A percentile compares a stretch with the other conserved stretches of the same genome.
Evolutionary conservation across 2,888 invertebrate species (phyloP).

Genomic region (Agelastica alni): DNA sequence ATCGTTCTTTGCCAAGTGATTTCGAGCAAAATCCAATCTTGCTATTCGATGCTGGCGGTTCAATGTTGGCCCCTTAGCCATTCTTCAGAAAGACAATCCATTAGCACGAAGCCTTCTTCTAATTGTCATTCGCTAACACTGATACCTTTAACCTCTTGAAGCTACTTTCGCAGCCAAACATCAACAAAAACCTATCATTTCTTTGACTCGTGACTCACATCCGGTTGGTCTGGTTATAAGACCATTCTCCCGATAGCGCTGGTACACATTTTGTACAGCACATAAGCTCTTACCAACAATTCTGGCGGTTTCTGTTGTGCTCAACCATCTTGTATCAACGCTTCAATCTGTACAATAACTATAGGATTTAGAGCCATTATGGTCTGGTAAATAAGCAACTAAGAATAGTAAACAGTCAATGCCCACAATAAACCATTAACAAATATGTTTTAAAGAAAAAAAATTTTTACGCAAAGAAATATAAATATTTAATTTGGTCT

Average conservation of each 20-base stretch:
- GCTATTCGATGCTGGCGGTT: slow-evolving; percentile 3
- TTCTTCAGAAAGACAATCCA: slow-evolving; percentile 30
- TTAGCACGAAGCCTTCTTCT: slow-evolving; percentile 29
- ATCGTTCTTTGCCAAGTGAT: too few species aligned
- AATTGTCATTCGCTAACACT: slow-evolving; percentile 33
- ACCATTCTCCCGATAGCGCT: slow-evolving; percentile 1
- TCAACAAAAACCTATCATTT: neutral
- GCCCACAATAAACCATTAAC: too few species aligned
- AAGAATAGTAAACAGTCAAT: too few species aligned
- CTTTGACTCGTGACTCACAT: neutral
- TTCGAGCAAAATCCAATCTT: too few species aligned
- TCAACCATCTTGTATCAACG: neutral
- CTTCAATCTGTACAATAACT: neutral
- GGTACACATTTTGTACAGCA: slow-evolving; percentile 8
- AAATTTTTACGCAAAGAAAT: too few species aligned
- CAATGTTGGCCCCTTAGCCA: slow-evolving; percentile 28
- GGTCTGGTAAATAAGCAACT: too few species aligned
- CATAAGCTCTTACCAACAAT: slow-evolving; percentile 8
- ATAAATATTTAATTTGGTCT: too few species aligned
- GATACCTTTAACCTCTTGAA: slow-evolving; percentile 26
- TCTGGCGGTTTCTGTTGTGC: slow-evolving; percentile 1
- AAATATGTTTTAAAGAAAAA: too few species aligned
- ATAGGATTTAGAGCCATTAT: slow-evolving; percentile 1
- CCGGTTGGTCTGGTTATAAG: neutral
- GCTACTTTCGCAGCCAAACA: slow-evolving; percentile 29